Percentiles rank a stretch among this genome's conserved stretches.
Conservation (phyloP, 64 coral and sea anemone genomes). For the Trachythela sp. region DNA sequence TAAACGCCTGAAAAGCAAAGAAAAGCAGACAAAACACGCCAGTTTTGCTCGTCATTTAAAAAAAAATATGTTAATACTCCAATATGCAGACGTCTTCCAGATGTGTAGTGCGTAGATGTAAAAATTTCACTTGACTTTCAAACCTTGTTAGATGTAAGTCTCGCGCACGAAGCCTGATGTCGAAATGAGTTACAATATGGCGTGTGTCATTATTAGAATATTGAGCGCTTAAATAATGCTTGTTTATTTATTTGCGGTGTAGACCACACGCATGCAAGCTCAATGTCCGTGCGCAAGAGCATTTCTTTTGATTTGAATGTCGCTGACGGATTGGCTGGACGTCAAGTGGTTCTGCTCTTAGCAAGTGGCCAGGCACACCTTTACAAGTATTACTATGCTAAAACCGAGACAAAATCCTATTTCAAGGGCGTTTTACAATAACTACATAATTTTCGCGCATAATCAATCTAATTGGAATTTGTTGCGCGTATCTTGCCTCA, state of each 20-base stretch:
- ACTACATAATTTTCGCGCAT: neutral
- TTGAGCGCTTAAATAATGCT: constrained; percentile 23
- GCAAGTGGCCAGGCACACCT: constrained; percentile 17
- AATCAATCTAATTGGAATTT: neutral
- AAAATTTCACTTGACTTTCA: neutral
- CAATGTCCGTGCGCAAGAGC: neutral
- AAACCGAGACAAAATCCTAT: neutral
- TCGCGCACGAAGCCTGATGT: neutral
- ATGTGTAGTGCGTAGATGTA: neutral
- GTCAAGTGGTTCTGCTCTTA: constrained; percentile 24
- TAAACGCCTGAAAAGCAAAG: neutral
- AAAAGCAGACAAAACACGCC: neutral
- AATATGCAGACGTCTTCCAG: neutral
- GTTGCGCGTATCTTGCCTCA: neutral
- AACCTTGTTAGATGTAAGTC: neutral
- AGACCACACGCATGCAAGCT: constrained; percentile 29
- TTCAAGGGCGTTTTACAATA: neutral
- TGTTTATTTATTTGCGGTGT: constrained; percentile 22
- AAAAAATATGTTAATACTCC: neutral
- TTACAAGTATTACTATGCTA: neutral
- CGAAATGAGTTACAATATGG: constrained; percentile 1
- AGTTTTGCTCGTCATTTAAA: neutral
- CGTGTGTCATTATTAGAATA: constrained; percentile 28
- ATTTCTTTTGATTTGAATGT: constrained; percentile 9
- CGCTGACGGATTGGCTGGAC: constrained; percentile 19